Percentiles rank a stretch among this genome's conserved stretches.
Conservation (phyloP, 2,113 vertebrate species). For the Oostethus manadensis region DNA sequence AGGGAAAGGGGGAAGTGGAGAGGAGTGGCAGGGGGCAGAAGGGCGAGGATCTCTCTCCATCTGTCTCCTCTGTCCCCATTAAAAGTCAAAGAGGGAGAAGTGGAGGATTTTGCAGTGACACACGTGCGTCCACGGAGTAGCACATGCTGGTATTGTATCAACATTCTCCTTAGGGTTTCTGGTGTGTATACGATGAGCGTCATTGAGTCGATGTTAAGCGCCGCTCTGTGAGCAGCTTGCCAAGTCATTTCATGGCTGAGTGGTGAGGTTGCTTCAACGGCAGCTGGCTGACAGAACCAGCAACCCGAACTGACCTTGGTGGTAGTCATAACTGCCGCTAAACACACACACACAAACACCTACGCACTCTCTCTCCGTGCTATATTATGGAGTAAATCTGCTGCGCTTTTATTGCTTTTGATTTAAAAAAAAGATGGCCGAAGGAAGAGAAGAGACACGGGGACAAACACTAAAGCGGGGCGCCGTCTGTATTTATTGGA, state of each 20-base stretch:
- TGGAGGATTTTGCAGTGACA: slow-evolving; percentile 22
- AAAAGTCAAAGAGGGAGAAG: slow-evolving; percentile 52
- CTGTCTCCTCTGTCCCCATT: slow-evolving; percentile 77
- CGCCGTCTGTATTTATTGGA: slow-evolving; percentile 11
- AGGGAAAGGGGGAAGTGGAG: slow-evolving; percentile 57
- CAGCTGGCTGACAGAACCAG: slow-evolving; percentile 68
- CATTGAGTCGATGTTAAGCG: slow-evolving; percentile 62
- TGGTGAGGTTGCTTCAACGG: slow-evolving; percentile 61
- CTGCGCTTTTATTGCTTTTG: slow-evolving; percentile 47
- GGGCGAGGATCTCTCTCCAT: slow-evolving; percentile 86
- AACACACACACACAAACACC: slow-evolving; percentile 42
- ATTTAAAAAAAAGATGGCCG: slow-evolving; percentile 30
- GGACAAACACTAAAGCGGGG: slow-evolving; percentile 29
- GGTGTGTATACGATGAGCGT: slow-evolving; percentile 53
- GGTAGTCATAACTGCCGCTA: slow-evolving; percentile 57
- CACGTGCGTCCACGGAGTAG: slow-evolving; percentile 27
- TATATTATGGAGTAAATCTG: slow-evolving; percentile 55
- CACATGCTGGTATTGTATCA: slow-evolving; percentile 56
- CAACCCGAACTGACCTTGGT: slow-evolving; percentile 72
- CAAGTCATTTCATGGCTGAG: slow-evolving; percentile 72
- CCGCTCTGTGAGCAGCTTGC: slow-evolving; percentile 53
- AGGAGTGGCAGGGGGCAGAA: slow-evolving; percentile 64
- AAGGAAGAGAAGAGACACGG: slow-evolving; percentile 51
- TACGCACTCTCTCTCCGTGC: slow-evolving; percentile 18
- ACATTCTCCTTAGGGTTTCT: slow-evolving; percentile 64